Base-by-base conservation (phyloP, 2,113 vertebrate genomes). In the Petrocephalus zakoni region DNA sequence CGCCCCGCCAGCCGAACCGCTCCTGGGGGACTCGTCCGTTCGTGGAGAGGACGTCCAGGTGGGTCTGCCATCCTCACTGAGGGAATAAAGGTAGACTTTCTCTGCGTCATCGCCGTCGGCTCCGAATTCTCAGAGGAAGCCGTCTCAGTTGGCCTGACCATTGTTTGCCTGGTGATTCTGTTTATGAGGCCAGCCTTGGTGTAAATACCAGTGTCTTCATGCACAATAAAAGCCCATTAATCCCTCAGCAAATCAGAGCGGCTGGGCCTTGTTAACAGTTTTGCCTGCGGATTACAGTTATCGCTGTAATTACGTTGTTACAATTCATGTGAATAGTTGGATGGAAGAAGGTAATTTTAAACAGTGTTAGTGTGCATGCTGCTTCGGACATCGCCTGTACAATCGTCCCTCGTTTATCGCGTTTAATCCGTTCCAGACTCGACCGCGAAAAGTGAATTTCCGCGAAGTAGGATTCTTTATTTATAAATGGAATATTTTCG, bases 21-120 rank as follows among this genome's bases (percentile, higher is more conserved):
- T 97, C 87, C 94, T 97, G 78, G 97, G 95, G 1, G 97, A 97
- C 0, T 96, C 96, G 0, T 90, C 96, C 8, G 92, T 95, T 3
- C 95, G 94, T 53, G 93, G 95, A 0, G 97, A 98, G 90, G 95
- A 95, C 51, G 93, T 95, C 72, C 98, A 99, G 97, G 98, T 99
- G 93, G 78, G 87, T 88, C 34, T 52, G 5, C 52, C 25, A 58
- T 9, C 42, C 0, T 9, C 21, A 49, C 78, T 49, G 2, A 42
- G 13, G 29, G 68, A 17, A 72, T 34, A 37, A 72, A 72, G 29
- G 17, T 29, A 7, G 68, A 37, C 29, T 37, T 37, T 75, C 68
- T 75, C 37, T 29, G 11, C 22, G 51, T 34, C 34, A n/a, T 37
- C 34, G 4, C 29, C 68, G 34, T 17, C 68, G 37, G 68, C 68